Conservation (phyloP, 2,113 vertebrate species). For the Peromyscus leucopus region DNA sequence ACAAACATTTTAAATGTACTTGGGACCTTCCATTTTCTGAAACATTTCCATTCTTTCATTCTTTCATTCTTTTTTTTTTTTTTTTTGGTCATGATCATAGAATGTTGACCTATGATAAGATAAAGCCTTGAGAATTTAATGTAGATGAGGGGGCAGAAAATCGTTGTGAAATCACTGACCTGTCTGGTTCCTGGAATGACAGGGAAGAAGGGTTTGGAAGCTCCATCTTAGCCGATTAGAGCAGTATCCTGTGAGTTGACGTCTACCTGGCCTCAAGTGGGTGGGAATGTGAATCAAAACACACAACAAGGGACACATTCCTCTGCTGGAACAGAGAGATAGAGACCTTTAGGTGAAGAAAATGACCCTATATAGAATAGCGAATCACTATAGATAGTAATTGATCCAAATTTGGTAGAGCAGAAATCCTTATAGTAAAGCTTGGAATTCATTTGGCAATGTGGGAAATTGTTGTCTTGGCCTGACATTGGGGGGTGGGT, state of each 20-base stretch:
- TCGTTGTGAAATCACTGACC: not conserved
- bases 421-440: slow-evolving; percentile 2
- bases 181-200: not conserved
- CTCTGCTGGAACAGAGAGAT: not conserved
- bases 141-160: not conserved
- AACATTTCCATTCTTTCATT: not conserved
- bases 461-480: not conserved
- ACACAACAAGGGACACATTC: not conserved
- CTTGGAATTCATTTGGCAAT: not conserved
- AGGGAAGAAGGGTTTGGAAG: not conserved
- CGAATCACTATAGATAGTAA: not conserved
- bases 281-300: not conserved
- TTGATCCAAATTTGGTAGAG: not conserved
- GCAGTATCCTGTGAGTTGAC: not conserved
- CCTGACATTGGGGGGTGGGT: not conserved
- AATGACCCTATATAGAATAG: not conserved
- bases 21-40: not conserved
- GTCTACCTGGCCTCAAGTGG: not conserved
- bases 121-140: not conserved
- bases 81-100: not conserved
- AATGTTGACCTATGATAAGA: not conserved
- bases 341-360: not conserved
- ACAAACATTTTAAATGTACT: not conserved
- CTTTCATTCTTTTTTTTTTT: too few relatives aligned
- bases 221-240: not conserved